phyloP scores from a whole-genome alignment of 64 coral and sea anemone genomes.

The Dendrophyllia cribrosa region DNA sequence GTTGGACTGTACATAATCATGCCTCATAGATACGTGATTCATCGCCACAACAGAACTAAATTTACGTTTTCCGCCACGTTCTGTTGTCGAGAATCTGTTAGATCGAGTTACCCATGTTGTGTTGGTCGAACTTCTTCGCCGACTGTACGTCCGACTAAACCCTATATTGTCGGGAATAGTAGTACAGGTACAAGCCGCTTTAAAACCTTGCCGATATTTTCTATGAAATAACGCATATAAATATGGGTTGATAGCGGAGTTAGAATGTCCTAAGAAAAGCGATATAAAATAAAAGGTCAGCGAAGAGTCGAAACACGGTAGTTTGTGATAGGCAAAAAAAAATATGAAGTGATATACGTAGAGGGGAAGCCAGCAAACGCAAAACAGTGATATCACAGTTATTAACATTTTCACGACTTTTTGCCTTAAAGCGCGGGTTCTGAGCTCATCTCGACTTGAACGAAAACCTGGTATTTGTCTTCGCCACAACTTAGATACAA shows the following conservation, averaged over 20 bases:
- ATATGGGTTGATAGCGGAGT: slow-evolving; percentile 84
- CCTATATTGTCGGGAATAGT: neutral
- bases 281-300: slow-evolving; percentile 77
- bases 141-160: slow-evolving; percentile 22
- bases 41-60: slow-evolving; percentile 1
- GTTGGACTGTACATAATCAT: neutral
- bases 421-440: slow-evolving; percentile 64
- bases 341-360: slow-evolving; percentile 73
- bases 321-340: slow-evolving; percentile 68
- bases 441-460: slow-evolving; percentile 44
- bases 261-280: slow-evolving; percentile 82
- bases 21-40: slow-evolving; percentile 14
- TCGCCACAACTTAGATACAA: slow-evolving; percentile 81
- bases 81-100: neutral
- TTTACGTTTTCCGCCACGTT: neutral
- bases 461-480: slow-evolving; percentile 71
- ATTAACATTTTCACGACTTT: slow-evolving; percentile 96
- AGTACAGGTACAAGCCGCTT: slow-evolving; percentile 71
- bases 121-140: slow-evolving; percentile 1
- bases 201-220: slow-evolving; percentile 86
- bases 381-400: slow-evolving; percentile 74
- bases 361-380: slow-evolving; percentile 82
- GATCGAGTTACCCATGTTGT: neutral
- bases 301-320: slow-evolving; percentile 69
- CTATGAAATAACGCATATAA: slow-evolving; percentile 82